A percentile compares a stretch with the other conserved stretches of the same genome.
phyloP scores from a whole-genome alignment of 2,797 vertebrate genomes.

The Myoxocephalus aenaeus region DNA sequence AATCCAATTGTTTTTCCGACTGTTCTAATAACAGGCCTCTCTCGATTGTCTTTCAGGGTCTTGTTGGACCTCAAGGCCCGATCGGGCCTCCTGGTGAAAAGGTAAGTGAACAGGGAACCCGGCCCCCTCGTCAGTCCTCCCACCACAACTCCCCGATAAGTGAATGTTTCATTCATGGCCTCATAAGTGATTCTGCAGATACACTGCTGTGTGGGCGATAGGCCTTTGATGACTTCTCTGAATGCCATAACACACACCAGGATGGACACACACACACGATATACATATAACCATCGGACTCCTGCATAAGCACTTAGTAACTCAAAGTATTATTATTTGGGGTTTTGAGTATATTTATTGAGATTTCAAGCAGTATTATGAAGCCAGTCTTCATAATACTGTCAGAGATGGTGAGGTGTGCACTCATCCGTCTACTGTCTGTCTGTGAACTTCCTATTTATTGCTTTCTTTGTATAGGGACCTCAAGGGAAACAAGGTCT shows the following conservation, averaged over 20 bases:
- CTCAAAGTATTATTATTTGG: conserved; percentile 30
- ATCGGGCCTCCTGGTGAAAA: conserved; percentile 98
- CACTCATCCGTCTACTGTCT: conserved; percentile 10
- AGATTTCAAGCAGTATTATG: conserved; percentile 23
- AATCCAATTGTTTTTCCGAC: background rate
- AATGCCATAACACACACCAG: conserved; percentile 41
- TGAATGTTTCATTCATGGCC: conserved; percentile 55
- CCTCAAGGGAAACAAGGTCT: conserved; percentile 94
- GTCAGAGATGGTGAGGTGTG: background rate
- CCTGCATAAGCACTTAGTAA: conserved; percentile 49
- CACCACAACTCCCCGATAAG: conserved; percentile 55
- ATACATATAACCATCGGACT: conserved; percentile 31
- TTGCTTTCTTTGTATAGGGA: conserved; percentile 83
- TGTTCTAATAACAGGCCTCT: conserved; percentile 25
- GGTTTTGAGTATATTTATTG: conserved; percentile 47
- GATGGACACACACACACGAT: conserved; percentile 8
- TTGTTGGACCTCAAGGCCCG: conserved; percentile 96
- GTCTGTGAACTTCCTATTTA: conserved; percentile 13
- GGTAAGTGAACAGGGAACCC: conserved; percentile 84
- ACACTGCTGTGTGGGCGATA: conserved; percentile 57
- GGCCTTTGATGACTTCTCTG: conserved; percentile 43
- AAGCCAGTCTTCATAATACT: conserved; percentile 2
- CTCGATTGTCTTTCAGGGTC: conserved; percentile 88
- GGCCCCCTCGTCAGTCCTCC: conserved; percentile 14
- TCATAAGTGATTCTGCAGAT: conserved; percentile 82